Evolutionary conservation across 2,888 invertebrate genomes (phyloP), one percentile per base, ranked within the genome.

Genomic region (Spatulosminthurus flaviceps): DNA sequence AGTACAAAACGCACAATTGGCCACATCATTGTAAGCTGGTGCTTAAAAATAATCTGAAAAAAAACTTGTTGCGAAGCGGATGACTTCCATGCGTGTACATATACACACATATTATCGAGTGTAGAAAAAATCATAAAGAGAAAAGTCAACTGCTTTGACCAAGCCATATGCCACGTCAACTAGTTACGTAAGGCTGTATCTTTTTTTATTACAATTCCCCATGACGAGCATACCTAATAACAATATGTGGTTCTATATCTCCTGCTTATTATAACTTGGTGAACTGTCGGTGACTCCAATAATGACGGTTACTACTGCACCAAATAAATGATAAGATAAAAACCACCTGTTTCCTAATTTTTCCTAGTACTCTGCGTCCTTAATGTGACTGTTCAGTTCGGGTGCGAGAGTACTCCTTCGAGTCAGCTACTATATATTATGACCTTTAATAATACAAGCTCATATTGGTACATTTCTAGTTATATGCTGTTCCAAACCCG

Each of bases 321-420:
- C 71, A 74, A 79, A 74, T 74, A 74, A 75, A 19, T 61, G 78
- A 78, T 78, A 78, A 81, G 81, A 80, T 80, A 81, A 80, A 74
- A 84, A 83, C 84, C 84, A 84, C 84, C 83, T 84, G 84, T 84
- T 84, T 83, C 82, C 83, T 82, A 81, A 81, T 81, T 82, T 81
- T 81, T 74, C 79, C 51, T 21, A 66, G 77, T 69, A 77, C 69
- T 51, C 28, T n/a, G 69, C 69, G 69, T 77, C 77, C 77, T 77
- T 67, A 64, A 29, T 28, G 42, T 73, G 73, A 73, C 73, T 73
- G 73, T 73, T 73, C 73, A 73, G 24, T 72, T 51, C 28, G 60
- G 73, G 73, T 73, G 73, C 73, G 73, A 73, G 60, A 73, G 73
- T 28, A 73, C 73, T 73, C 26, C 26, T 51, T 51, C 41, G 51